Conservation (phyloP, 2,113 vertebrate species). For the Coptodon rendalli region DNA sequence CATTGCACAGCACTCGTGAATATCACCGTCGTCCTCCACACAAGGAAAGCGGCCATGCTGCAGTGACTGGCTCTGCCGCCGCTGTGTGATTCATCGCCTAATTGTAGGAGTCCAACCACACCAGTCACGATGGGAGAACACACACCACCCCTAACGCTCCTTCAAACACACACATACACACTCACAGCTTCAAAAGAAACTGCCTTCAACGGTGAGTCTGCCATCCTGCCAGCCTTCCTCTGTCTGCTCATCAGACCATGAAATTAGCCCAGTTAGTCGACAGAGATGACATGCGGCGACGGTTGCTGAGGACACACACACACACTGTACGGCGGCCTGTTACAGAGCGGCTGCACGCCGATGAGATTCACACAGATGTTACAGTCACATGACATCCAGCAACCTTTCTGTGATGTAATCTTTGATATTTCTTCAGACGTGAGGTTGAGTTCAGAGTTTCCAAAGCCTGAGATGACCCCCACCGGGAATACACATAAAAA, state of each 20-base stretch:
- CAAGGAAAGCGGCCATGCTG: not conserved
- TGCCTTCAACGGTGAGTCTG: not conserved
- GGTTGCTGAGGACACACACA: conserved; percentile 25
- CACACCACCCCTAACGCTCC: not conserved
- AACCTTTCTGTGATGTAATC: not conserved
- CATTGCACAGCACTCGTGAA: not conserved
- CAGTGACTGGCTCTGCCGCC: not conserved
- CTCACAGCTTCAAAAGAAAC: not conserved
- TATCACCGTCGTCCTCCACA: not conserved
- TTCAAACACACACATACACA: not conserved
- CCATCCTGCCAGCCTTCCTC: not conserved
- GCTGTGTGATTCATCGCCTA: conserved; percentile 13
- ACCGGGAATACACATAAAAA: not conserved
- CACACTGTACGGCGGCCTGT: not conserved
- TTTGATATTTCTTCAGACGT: not conserved
- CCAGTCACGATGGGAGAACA: not conserved
- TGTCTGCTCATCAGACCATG: conserved; percentile 38
- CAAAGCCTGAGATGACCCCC: not conserved
- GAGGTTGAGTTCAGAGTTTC: not conserved
- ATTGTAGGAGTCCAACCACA: conserved; percentile 16
- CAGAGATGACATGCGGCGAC: not conserved
- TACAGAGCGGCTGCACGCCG: not conserved
- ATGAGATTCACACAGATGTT: conserved; percentile 5
- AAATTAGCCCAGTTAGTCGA: conserved; percentile 43
- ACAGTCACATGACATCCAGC: not conserved